These are phyloP conservation scores for Drosophila villosipedis DNA, from an alignment of 2,888 invertebrate species.

Conservation along the genomic window DNA sequence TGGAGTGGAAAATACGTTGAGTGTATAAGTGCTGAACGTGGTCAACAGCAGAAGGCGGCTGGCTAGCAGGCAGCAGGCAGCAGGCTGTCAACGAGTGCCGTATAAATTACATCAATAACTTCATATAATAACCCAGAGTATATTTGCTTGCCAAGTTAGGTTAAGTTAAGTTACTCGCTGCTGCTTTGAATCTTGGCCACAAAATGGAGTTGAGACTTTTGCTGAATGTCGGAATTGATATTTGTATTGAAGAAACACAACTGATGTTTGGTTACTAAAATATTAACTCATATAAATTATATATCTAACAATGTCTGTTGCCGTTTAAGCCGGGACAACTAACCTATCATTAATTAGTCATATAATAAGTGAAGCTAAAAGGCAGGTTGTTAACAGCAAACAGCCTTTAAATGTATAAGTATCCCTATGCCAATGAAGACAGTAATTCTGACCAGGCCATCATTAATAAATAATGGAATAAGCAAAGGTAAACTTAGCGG, in stretches of 20 bases:
- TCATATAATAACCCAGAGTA: not conserved
- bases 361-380: not conserved
- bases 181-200: not conserved
- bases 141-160: not conserved
- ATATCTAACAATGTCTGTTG: not conserved
- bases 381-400: not conserved
- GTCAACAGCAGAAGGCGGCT: slow-evolving; percentile 4
- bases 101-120: slow-evolving; percentile 30
- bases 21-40: not conserved
- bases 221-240: not conserved
- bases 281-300: not conserved
- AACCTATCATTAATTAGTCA: not conserved
- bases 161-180: not conserved
- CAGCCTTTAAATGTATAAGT: not conserved
- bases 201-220: not conserved
- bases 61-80: not conserved
- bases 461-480: not conserved
- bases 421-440: not conserved
- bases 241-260: not conserved
- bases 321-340: not conserved
- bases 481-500: not conserved
- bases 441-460: not conserved
- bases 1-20: not conserved
- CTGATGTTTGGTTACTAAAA: not conserved
- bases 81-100: slow-evolving; percentile 16